Evolutionary conservation across 2,113 vertebrate genomes (phyloP).

Genomic region (Erythrolamprus reginae): DNA sequence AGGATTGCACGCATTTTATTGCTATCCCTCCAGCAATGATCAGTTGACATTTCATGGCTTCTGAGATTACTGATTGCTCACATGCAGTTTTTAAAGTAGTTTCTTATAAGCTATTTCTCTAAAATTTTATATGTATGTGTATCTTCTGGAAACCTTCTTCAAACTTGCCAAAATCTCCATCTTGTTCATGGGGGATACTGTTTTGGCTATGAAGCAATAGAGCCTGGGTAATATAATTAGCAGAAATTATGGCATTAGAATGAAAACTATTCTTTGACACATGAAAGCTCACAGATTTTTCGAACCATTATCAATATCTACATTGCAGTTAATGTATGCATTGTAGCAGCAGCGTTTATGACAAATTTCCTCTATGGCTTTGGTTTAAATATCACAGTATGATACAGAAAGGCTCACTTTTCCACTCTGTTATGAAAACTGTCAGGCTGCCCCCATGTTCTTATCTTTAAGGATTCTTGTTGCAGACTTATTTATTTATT

Average conservation of each 20-base stretch:
- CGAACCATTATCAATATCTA: neutral
- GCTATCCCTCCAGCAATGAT: neutral
- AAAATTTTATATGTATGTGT: neutral
- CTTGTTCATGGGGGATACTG: neutral
- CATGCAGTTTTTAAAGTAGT: neutral
- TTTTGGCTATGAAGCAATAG: neutral
- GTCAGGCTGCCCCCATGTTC: neutral
- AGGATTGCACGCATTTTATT: neutral
- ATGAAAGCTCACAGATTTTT: neutral
- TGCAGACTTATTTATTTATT: too few relatives aligned
- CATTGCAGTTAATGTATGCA: neutral
- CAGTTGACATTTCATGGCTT: neutral
- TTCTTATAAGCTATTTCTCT: neutral
- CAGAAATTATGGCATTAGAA: neutral
- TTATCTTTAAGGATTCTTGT: neutral
- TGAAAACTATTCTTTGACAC: neutral
- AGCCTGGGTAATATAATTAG: neutral
- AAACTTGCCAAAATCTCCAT: neutral
- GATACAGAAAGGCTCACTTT: neutral
- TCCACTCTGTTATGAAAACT: neutral
- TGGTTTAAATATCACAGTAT: neutral
- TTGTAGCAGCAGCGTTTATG: neutral
- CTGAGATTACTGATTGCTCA: neutral
- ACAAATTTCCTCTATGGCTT: neutral
- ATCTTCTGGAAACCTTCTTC: neutral